Base-by-base conservation (phyloP, 2,113 vertebrate genomes). In the Sturnus vulgaris region DNA sequence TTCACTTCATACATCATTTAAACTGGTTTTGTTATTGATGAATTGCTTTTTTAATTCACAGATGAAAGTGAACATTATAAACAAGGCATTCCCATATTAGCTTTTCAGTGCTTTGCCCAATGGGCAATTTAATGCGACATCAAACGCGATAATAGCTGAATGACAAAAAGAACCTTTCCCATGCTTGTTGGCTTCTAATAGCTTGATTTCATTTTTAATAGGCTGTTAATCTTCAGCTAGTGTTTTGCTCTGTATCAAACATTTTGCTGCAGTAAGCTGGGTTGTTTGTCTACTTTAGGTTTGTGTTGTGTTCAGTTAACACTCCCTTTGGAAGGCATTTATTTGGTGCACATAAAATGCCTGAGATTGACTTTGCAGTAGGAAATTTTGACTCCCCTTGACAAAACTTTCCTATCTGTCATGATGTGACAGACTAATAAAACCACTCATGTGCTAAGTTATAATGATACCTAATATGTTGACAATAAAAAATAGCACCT, bases 171-270 rank as follows among this genome's bases (percentile, higher is more conserved):
- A 93, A 42, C 40, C 66, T 77, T 95, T 88, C 63, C 56, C 79
- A 39, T 96, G 69, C 71, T 92, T 78, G 53, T 92, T 95, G 82
- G 78, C 88, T 96, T 95, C 83, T 94, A 95, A 92, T 88, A 94
- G 94, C 96, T 96, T 94, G 86, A 90, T 96, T 98, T 95, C 88
- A 96, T 81, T 97, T 97, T 96, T 86, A 96, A 96, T 96, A 94
- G 71, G 83, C 94, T 95, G 86, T 81, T 93, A 97, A 95, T 96
- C 95, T 88, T 88, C 44, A 91, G 82, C 93, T 91, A 75, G 70
- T 87, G 66, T 95, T 97, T 97, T 97, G 37, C 91, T 93, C 75
- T 85, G 90, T 85, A 95, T 94, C 89, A 96, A 64, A 79, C 20
- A 10, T 91, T 95, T 97, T 93, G 50, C 92, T 96, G 79, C 95